Evolutionary conservation across 2,797 vertebrate species (phyloP).

Genomic region (Darevskia nairensis): DNA sequence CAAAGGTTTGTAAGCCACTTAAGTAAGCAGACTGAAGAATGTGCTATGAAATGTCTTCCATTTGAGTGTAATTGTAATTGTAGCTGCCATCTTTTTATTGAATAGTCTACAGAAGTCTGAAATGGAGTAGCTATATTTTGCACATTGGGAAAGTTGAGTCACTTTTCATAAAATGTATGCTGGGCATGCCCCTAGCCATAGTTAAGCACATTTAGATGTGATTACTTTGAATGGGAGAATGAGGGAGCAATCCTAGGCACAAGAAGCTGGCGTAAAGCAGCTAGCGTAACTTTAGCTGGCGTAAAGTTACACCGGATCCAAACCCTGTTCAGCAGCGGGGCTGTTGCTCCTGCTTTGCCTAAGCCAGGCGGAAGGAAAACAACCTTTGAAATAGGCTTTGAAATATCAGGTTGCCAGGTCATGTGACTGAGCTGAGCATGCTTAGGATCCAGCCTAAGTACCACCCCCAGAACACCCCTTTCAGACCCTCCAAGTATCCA

Average conservation of each 20-base stretch:
- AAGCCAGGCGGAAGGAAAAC: too few relatives aligned
- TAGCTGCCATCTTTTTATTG: constrained; percentile 57
- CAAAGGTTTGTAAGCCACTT: constrained; percentile 69
- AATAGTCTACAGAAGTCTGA: constrained; percentile 34
- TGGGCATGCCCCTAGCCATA: background rate
- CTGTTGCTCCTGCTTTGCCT: too few relatives aligned
- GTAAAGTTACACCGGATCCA: too few relatives aligned
- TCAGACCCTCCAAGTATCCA: too few relatives aligned
- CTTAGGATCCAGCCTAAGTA: too few relatives aligned
- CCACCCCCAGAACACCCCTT: too few relatives aligned
- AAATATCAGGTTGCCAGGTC: too few relatives aligned
- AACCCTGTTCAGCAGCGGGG: too few relatives aligned
- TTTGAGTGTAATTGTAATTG: constrained; percentile 63
- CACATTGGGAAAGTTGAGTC: background rate
- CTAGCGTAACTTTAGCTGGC: too few relatives aligned
- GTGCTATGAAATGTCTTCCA: constrained; percentile 69
- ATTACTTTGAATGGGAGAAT: background rate
- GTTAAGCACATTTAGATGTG: background rate
- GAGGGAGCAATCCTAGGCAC: background rate
- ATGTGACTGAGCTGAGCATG: too few relatives aligned
- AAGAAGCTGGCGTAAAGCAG: too few relatives aligned
- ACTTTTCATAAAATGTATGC: background rate
- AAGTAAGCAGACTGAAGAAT: constrained; percentile 74
- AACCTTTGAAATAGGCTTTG: too few relatives aligned
- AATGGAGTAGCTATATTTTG: background rate